phyloP scores from a whole-genome alignment of 2,888 invertebrate genomes.

The Polietes domitor region DNA sequence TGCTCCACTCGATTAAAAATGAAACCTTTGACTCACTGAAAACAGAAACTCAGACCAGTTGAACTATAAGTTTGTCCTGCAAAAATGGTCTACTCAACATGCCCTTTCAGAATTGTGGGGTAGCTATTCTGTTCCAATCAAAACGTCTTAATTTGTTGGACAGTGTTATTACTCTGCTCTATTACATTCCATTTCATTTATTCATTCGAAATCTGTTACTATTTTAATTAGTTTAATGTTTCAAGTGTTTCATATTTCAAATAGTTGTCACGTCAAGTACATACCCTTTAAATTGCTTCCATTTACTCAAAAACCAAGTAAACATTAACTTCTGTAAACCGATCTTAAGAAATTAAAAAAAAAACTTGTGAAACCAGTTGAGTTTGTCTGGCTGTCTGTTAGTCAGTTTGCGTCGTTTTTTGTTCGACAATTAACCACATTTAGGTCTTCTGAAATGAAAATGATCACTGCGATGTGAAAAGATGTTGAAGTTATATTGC shows the following conservation, averaged over 20 bases:
- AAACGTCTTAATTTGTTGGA: too few relatives aligned
- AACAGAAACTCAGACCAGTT: too few relatives aligned
- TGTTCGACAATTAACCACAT: conserved; percentile 55
- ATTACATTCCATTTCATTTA: too few relatives aligned
- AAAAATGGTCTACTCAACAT: too few relatives aligned
- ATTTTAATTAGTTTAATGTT: too few relatives aligned
- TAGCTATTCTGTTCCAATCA: too few relatives aligned
- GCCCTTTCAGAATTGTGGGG: too few relatives aligned
- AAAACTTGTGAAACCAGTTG: conserved; percentile 28
- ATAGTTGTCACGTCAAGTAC: not conserved
- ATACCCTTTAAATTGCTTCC: not conserved
- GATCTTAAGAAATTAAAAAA: not conserved
- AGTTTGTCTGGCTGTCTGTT: not conserved
- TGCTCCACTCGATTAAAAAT: too few relatives aligned
- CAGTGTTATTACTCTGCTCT: too few relatives aligned
- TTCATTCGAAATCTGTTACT: too few relatives aligned
- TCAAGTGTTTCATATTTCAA: not conserved
- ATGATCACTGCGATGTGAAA: conserved; percentile 27
- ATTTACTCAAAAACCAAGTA: not conserved
- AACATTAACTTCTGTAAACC: not conserved
- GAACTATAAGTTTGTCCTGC: too few relatives aligned
- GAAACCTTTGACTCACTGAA: too few relatives aligned
- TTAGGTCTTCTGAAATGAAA: conserved; percentile 47
- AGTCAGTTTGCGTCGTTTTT: not conserved
- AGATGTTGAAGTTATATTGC: not conserved